Evolutionary conservation across 2,797 vertebrate species (phyloP), one percentile per base, ranked within the genome.

Genomic region (Cuniculus paca): DNA sequence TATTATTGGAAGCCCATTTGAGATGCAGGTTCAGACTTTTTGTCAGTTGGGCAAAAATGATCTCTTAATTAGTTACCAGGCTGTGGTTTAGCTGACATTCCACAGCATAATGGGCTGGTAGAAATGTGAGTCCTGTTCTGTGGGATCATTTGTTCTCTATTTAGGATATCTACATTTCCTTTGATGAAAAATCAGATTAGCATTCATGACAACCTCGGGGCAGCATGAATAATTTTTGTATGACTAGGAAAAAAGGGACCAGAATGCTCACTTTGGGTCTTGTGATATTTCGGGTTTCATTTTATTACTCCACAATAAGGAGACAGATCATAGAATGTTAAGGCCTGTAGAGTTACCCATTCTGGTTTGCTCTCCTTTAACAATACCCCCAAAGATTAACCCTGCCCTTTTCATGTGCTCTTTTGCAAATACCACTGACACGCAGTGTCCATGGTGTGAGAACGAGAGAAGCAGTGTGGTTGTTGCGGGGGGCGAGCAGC

Each of bases 401-500:
- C 16, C 0, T 48, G 16, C 61, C 3, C 48, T 11, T 92, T 82
- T 85, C 17, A 77, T 91, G 61, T 19, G 5, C 17, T 92, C 13
- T 36, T 34, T 88, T 90, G 61, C 11, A 95, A 95, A 92, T 16
- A 93, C 28, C 42, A 91, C 13, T 68, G 74, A 72, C 93, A 81
- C 65, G 72, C 50, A 36, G 86, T 68, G 45, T 80, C 88, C 75
- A 89, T 72, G 88, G 81, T 88, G 42, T 28, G 54, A 79, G 45
- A 31, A 36, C 95, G 75, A 95, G 74, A 81, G 80, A 94, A 97
- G 81, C 34, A 50, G 48, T 52, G 28, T 68, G 72, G 70, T 93
- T 82, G 19, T 56, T 77, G 85, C 61, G 70, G 94, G 95, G 97
- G 84, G 61, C 81, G 39, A 98, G 97, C 94, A 96, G 97, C 94